Conservation (phyloP, 2,888 invertebrate species). For the Acleris sparsana region DNA sequence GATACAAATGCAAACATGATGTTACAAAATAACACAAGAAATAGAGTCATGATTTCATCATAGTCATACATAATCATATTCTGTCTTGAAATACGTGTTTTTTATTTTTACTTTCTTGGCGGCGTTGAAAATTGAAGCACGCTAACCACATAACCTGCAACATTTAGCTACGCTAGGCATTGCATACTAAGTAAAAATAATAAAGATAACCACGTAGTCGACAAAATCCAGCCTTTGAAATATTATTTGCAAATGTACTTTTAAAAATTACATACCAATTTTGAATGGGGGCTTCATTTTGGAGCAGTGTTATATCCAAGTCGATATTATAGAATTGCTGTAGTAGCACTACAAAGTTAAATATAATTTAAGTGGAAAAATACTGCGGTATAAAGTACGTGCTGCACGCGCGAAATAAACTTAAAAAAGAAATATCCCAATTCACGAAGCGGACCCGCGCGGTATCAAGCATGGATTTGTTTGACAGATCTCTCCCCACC, state of each 20-base stretch:
- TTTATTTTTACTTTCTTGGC: not conserved
- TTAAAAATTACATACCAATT: conserved; percentile 64
- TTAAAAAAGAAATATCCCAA: conserved; percentile 16
- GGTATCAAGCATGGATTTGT: conserved; percentile 4
- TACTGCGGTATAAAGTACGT: conserved; percentile 18
- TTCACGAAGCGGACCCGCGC: not conserved
- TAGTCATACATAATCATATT: too few relatives aligned
- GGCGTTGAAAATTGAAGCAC: conserved; percentile 4
- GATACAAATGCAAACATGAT: not conserved
- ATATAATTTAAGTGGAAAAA: conserved; percentile 10
- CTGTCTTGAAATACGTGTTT: not conserved
- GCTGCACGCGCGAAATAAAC: conserved; percentile 17
- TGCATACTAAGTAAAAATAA: not conserved
- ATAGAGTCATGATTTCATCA: not conserved
- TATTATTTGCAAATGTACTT: not conserved
- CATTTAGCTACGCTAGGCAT: not conserved
- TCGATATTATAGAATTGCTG: conserved; percentile 1
- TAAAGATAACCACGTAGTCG: not conserved
- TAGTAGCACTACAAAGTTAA: not conserved
- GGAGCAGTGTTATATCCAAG: conserved; percentile 1
- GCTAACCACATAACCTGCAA: conserved; percentile 24
- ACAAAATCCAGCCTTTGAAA: not conserved
- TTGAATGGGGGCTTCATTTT: conserved; percentile 76
- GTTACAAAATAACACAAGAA: not conserved
- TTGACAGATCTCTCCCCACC: not conserved